A percentile compares a stretch with the other conserved stretches of the same genome.
These are phyloP conservation scores for Ylistrum balloti DNA, from an alignment of 1,140 invertebrate species.

Conservation along the genomic window DNA sequence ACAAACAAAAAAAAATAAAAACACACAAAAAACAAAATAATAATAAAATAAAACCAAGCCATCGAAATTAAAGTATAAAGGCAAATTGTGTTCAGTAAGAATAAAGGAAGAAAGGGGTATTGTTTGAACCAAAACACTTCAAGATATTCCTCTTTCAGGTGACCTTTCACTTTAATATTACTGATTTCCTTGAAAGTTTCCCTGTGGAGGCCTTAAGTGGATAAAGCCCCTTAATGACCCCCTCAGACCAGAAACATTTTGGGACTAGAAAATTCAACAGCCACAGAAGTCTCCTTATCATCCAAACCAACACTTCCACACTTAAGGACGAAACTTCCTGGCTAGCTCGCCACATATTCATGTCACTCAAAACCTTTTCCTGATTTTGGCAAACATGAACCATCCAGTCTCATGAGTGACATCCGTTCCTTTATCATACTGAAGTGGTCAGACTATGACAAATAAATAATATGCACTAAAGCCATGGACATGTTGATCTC, in stretches of 20 bases:
- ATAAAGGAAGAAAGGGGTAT: background rate
- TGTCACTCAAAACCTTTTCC: constrained; percentile 27
- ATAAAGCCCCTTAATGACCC: background rate
- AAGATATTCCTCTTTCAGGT: background rate
- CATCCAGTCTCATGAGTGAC: constrained; percentile 15
- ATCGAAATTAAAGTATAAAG: no score
- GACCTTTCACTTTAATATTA: no score
- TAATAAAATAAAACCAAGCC: no score
- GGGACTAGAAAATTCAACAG: constrained; percentile 26
- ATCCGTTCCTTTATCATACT: constrained; percentile 31
- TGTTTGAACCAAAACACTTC: background rate
- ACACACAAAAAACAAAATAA: no score
- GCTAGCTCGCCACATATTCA: background rate
- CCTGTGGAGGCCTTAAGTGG: background rate
- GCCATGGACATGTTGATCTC: constrained; percentile 19
- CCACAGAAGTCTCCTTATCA: constrained; percentile 4
- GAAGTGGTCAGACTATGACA: constrained; percentile 3
- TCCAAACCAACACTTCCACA: constrained; percentile 32
- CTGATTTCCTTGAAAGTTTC: background rate
- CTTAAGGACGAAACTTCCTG: constrained; percentile 14
- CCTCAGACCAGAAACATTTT: background rate
- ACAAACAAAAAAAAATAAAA: no score
- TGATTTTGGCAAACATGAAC: constrained; percentile 19
- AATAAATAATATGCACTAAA: constrained; percentile 33
- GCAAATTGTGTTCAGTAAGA: no score